Evolutionary conservation across 1,140 invertebrate genomes (phyloP), one percentile per base, ranked within the genome.

Genomic region (Brachionus paranguensis): DNA sequence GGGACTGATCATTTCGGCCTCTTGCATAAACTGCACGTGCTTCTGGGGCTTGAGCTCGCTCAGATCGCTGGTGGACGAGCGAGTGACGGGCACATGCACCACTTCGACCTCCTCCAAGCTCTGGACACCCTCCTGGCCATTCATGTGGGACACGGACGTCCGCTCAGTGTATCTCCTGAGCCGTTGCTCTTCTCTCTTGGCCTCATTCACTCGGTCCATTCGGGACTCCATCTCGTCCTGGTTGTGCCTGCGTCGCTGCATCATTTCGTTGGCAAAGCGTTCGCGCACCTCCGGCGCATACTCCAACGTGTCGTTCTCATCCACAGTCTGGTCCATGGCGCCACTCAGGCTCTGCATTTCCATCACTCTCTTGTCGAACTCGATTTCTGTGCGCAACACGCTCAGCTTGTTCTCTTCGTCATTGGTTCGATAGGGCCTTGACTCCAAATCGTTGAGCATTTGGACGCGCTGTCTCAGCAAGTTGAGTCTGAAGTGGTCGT

Each of bases 371-470:
- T 37, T 60, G 41, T 81, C 78, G 24, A 81, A 81, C 27, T 81
- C 78, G 20, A 81, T 68, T 68, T 81, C 78, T 27, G 78, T 81
- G 20, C 64, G 17, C 8, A 81, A 11, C 41, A 27, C 41, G 29
- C 37, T 60, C 27, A 81, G n/a, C 12, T 81, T 81, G 27, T 81
- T 81, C 27, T 81, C 78, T 81, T 81, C 78, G 10, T 81, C 78
- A 11, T 27, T 43, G 17, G 53, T 81, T 64, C 78, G 11, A 47
- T 37, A 27, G 2, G 78, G 14, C 43, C 64, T 65, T 47, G 53
- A 60, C 14, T 81, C 78, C 12, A 81, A 20, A 41, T 81, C 53
- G 29, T 68, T 60, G 7, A 81, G 53, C 78, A 81, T 81, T 64
- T 81, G 29, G 12, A 68, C 45, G 7, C 78, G 78, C 29, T 81